Base-by-base conservation (phyloP, 2,113 vertebrate genomes). In the Sphyrna mokarran region DNA sequence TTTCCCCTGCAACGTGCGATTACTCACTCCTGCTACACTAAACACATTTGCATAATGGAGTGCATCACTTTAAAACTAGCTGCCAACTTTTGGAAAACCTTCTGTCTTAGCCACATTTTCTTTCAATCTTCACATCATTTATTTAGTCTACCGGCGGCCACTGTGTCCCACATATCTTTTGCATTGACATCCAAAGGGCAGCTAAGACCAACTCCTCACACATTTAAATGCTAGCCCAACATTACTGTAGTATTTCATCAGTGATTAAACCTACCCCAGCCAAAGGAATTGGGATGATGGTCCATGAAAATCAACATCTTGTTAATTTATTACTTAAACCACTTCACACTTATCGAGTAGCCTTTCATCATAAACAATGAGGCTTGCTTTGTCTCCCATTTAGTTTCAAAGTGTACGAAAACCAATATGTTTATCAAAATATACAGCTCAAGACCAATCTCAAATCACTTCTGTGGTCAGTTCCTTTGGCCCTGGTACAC, bases 1-100 rank as follows among this genome's bases (percentile, higher is more conserved):
- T 98, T 98, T 98, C 98, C 97, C 97, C 98, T 97, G 97, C 97
- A 97, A 96, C 97, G 96, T 96, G 96, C 96, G 97, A 97, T 96
- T 96, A 96, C 95, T 97, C 96, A 96, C 97, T 97, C 97, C 97
- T 85, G 10, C 95, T 96, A 97, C 95, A 93, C 96, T 91, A 85
- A 89, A 78, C 96, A 97, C 91, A 95, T 95, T 95, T 68, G 76
- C 63, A 22, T 61, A 94, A 63, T n/a, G 33, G 95, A 96, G 97
- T 40, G 72, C 89, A 80, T 10, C 0, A 11, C 86, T 96, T 96
- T 95, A 7, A n/a, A 96, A 66, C 96, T 76, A 95, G 0, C 3
- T 90, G 96, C 96, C 97, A 96, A 96, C 96, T 96, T 95, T 76
- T 43, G 70, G 37, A 69, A 94, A 66, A 10, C 93, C 72, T 10